phyloP scores from a whole-genome alignment of 2,113 vertebrate genomes.

The Callorhinus ursinus region DNA sequence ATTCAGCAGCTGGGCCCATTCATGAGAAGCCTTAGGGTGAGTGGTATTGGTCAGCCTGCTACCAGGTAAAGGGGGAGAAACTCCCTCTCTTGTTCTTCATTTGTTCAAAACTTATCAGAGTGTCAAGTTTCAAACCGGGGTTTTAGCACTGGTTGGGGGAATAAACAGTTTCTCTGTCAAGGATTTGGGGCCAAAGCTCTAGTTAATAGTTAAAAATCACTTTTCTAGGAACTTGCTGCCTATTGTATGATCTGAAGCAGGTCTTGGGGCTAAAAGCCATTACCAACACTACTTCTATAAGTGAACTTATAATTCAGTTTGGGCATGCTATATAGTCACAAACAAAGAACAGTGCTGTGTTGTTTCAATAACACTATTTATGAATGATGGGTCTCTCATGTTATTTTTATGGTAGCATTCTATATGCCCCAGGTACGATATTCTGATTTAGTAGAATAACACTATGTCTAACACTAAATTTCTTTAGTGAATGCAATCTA shows the following conservation, averaged over 20 bases:
- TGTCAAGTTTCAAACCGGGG: background rate
- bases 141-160: background rate
- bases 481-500: background rate
- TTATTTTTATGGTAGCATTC: background rate
- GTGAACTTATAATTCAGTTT: background rate
- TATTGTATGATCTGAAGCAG: background rate
- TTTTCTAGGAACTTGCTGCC: background rate
- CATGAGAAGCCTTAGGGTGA: background rate
- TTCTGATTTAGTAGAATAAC: background rate
- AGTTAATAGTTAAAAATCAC: background rate
- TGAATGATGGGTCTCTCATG: background rate
- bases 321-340: background rate
- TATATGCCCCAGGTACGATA: background rate
- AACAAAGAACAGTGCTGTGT: background rate
- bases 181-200: background rate
- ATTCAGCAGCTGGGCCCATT: background rate
- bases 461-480: background rate
- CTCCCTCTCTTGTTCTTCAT: background rate
- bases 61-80: background rate
- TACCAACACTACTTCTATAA: background rate
- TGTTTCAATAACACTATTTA: slow-evolving; percentile 7
- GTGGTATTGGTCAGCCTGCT: background rate
- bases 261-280: background rate
- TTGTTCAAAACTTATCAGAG: background rate
- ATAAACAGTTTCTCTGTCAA: background rate